Evolutionary conservation across 2,797 vertebrate species (phyloP), one percentile per base, ranked within the genome.

Genomic region (Macropus fuliginosus): DNA sequence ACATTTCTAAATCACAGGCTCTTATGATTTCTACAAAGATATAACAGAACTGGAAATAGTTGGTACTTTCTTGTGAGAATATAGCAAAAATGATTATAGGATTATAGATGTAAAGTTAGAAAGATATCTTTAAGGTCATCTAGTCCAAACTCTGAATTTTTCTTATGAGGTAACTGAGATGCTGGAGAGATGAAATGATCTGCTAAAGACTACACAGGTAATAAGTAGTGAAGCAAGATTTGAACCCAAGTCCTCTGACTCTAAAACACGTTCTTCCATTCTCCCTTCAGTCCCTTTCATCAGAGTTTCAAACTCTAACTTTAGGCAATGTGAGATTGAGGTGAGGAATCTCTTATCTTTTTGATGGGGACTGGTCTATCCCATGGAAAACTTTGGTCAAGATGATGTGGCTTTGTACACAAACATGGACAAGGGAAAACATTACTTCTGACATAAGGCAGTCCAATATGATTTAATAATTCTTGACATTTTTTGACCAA

Each of bases 21-120:
- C n/a, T 81, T 81, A 40, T 81, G 6, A 81, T 24, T 40, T 97
- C 91, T 94, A 97, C 94, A 96, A 96, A 95, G 92, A 93, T 92
- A 34, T 97, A 56, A 96, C 90, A 54, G 94, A 94, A 91, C 52
- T 92, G 91, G 95, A 91, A 95, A 92, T 50, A 87, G 91, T 95
- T 94, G 94, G 91, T 55, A 96, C 57, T 96, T 94, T 40, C 81
- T 50, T 87, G 46, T 16, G 91, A 92, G 16, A 92, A 56, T 29
- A 94, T 40, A 94, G 55, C 52, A n/a, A 92, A 95, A 94, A 94
- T 46, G 54, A 87, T 91, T 31, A 81, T 81, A 94, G 31, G 11
- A n/a, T 93, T n/a, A 11, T 91, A 66, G 40, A 29, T 29, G 95
- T 90, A 91, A 93, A 98, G 55, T 54, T 18, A 40, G 54, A 95